A percentile compares a stretch with the other conserved stretches of the same genome.
phyloP scores from a whole-genome alignment of 1,140 invertebrate genomes.

The Coenobita brevimanus region DNA sequence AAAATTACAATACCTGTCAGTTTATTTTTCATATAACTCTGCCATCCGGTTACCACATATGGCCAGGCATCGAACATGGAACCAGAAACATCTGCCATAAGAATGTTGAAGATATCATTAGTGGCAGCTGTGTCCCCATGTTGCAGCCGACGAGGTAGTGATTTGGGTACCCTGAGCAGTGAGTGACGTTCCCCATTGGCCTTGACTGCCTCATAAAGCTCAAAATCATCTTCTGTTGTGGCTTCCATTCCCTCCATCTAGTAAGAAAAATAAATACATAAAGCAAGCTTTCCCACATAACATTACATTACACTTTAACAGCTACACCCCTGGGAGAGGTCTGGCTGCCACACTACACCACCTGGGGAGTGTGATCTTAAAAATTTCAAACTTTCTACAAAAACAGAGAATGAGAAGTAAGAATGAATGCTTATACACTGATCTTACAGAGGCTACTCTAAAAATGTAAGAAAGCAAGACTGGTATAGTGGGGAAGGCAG shows the following conservation, averaged over 20 bases:
- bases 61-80: conserved; percentile 49
- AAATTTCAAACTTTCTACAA: too few relatives aligned
- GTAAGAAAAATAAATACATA: too few relatives aligned
- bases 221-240: neutral
- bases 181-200: conserved; percentile 6
- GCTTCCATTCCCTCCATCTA: neutral
- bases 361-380: too few relatives aligned
- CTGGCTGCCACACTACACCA: too few relatives aligned
- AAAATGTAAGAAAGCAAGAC: too few relatives aligned
- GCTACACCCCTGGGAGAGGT: too few relatives aligned
- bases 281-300: too few relatives aligned
- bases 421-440: too few relatives aligned
- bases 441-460: too few relatives aligned
- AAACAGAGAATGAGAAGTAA: too few relatives aligned
- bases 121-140: neutral
- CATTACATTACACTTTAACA: too few relatives aligned
- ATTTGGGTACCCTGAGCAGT: conserved; percentile 1
- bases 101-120: conserved; percentile 45
- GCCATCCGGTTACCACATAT: conserved; percentile 41
- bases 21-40: conserved; percentile 23
- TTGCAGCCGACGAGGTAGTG: neutral
- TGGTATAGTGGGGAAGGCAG: too few relatives aligned
- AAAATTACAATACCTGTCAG: conserved; percentile 37
- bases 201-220: neutral
- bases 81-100: conserved; percentile 63